Conservation (phyloP, 2,888 invertebrate genomes). For the Drosophila mettleri region DNA sequence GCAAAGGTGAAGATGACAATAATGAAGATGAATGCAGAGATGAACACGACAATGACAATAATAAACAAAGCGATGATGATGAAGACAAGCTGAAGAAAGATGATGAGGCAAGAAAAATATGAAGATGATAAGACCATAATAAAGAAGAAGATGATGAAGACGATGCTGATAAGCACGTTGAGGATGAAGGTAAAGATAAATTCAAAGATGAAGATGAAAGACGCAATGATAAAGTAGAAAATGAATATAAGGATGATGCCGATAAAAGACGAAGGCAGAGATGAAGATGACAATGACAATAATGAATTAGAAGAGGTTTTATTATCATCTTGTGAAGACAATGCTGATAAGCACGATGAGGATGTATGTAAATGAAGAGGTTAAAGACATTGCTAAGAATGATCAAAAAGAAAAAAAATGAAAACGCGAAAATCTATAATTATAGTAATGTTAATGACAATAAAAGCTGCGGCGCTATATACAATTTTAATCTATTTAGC, state of each 20-base stretch:
- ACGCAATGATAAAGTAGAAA: background rate
- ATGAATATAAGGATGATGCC: background rate
- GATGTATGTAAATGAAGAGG: background rate
- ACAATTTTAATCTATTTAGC: too few species aligned
- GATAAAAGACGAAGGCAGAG: background rate
- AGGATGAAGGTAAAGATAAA: background rate
- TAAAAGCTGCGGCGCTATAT: too few species aligned
- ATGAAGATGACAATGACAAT: background rate
- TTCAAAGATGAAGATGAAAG: background rate
- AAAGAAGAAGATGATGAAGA: background rate
- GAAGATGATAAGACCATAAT: background rate
- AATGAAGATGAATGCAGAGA: background rate
- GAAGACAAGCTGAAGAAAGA: too few species aligned
- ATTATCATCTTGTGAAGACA: too few species aligned
- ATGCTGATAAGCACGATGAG: background rate
- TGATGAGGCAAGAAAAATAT: too few species aligned
- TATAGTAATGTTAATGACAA: too few species aligned
- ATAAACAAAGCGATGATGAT: background rate
- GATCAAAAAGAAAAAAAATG: background rate
- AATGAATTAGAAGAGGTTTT: too few species aligned
- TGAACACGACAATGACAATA: background rate
- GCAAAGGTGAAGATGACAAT: background rate
- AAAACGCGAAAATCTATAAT: background rate
- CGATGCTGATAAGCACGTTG: background rate
- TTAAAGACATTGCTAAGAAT: background rate